phyloP scores from a whole-genome alignment of 2,797 vertebrate genomes.

The Gastrophryne carolinensis region DNA sequence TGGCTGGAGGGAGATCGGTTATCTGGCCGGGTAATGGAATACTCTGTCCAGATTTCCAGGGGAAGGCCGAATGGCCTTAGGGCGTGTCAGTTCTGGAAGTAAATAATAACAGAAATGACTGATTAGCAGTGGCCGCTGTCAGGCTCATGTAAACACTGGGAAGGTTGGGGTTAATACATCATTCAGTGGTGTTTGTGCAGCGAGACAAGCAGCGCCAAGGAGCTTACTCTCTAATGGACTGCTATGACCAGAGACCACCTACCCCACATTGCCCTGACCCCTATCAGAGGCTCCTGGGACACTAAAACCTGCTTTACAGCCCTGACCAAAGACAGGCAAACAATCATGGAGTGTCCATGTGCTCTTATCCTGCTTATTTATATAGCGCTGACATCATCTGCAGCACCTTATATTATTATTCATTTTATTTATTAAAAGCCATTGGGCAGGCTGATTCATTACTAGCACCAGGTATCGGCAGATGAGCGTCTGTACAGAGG shows the following conservation, averaged over 20 bases:
- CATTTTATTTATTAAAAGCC: too few relatives aligned
- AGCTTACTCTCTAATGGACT: constrained; percentile 16
- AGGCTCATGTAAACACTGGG: constrained; percentile 13
- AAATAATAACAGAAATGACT: constrained; percentile 10
- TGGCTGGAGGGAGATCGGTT: too few relatives aligned
- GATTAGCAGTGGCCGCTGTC: constrained; percentile 17
- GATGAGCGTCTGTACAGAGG: too few relatives aligned
- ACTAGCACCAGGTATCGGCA: too few relatives aligned
- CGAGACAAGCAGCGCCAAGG: not conserved
- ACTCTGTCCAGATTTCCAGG: not conserved
- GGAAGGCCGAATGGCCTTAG: not conserved
- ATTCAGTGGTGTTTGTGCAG: constrained; percentile 29
- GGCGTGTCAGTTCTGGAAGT: not conserved
- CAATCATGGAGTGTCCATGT: too few relatives aligned
- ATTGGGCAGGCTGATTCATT: too few relatives aligned
- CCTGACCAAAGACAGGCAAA: too few relatives aligned
- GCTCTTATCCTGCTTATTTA: too few relatives aligned
- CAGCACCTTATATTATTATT: too few relatives aligned
- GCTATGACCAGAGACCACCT: not conserved
- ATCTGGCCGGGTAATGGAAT: not conserved
- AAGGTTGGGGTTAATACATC: constrained; percentile 30
- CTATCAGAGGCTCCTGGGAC: too few relatives aligned
- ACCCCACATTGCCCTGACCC: not conserved
- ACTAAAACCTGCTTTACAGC: too few relatives aligned
- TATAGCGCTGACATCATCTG: too few relatives aligned